Conservation (phyloP, 2,888 invertebrate species). For the Margaritifera margaritifera region DNA sequence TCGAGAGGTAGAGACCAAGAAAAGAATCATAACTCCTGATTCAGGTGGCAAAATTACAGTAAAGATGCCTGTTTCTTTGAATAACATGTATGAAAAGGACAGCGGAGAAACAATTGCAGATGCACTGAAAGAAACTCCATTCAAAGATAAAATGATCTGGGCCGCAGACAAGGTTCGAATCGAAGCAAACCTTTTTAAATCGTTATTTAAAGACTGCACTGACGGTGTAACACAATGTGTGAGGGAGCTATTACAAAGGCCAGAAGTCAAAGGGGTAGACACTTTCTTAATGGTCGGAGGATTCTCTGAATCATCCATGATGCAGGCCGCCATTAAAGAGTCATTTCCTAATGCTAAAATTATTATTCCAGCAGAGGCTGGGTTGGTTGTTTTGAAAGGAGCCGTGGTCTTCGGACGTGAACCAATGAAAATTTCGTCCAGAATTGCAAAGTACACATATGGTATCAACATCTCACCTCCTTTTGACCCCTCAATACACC, state of each 20-base stretch:
- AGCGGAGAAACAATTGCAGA: background rate
- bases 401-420: background rate
- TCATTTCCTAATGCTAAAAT: background rate
- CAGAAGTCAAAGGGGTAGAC: background rate
- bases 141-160: background rate
- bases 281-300: slow-evolving; percentile 13
- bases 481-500: too few species aligned
- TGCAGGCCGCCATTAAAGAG: slow-evolving; percentile 4
- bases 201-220: slow-evolving; percentile 1
- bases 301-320: slow-evolving; percentile 12
- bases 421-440: too few species aligned
- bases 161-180: slow-evolving; percentile 6
- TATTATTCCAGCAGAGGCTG: background rate
- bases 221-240: background rate
- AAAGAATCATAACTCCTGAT: background rate
- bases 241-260: slow-evolving; percentile 2
- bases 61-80: slow-evolving; percentile 1
- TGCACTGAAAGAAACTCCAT: background rate
- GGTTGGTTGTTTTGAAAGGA: slow-evolving; percentile 2
- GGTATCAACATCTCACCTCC: too few species aligned
- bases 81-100: background rate
- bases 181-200: background rate
- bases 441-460: too few species aligned
- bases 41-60: background rate
- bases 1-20: background rate